phyloP scores from a whole-genome alignment of 2,888 invertebrate genomes.

The Lacanobia wlatinum region DNA sequence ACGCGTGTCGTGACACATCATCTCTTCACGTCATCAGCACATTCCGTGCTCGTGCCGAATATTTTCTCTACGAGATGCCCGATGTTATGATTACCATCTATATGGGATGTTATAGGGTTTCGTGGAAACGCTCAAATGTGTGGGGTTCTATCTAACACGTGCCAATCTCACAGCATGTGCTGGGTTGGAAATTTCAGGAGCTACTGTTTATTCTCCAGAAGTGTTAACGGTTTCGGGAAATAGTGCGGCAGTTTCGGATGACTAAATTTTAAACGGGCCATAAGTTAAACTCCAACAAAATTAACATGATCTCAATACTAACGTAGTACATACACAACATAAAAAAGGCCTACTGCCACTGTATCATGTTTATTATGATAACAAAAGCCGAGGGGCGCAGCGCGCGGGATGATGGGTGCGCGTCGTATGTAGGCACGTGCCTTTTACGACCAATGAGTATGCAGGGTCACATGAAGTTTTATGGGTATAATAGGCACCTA shows the following conservation, averaged over 20 bases:
- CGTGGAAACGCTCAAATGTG: constrained; percentile 23
- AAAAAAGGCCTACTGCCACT: too few species aligned
- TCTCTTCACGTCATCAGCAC: constrained; percentile 5
- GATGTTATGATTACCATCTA: constrained; percentile 37
- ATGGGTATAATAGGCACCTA: too few species aligned
- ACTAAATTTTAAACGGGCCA: not conserved
- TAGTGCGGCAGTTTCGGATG: not conserved
- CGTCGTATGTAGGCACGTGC: not conserved
- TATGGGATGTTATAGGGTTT: constrained; percentile 16
- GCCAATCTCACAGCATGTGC: constrained; percentile 27
- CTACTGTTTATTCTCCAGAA: not conserved
- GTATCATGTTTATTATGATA: not conserved
- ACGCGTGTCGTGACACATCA: not conserved
- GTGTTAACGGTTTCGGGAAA: not conserved
- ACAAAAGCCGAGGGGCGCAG: not conserved
- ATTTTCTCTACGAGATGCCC: constrained; percentile 13
- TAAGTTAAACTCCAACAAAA: too few species aligned
- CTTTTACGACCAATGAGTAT: not conserved
- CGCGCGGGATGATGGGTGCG: too few species aligned
- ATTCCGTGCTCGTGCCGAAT: constrained; percentile 42
- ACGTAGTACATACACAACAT: too few species aligned
- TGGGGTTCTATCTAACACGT: constrained; percentile 23
- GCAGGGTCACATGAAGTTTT: too few species aligned
- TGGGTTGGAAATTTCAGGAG: not conserved
- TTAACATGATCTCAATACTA: too few species aligned